A percentile compares a stretch with the other conserved stretches of the same genome.
phyloP scores from a whole-genome alignment of 1,140 invertebrate species.

The Tigriopus japonicus region DNA sequence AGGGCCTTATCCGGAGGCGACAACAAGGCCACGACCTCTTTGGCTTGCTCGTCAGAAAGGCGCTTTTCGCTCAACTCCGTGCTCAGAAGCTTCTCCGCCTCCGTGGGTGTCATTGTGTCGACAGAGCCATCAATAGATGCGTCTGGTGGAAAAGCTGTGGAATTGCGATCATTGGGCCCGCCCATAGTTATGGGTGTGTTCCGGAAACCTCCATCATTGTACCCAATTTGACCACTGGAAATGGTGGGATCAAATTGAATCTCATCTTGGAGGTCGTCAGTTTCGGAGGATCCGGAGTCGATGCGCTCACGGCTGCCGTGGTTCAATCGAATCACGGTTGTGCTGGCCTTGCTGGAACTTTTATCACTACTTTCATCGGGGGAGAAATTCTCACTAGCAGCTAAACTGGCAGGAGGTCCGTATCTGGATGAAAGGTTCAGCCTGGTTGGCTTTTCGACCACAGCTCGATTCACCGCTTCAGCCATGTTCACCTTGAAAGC shows the following conservation, averaged over 20 bases:
- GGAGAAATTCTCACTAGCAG: not conserved
- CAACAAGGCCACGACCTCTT: constrained; percentile 9
- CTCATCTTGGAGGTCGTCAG: constrained; percentile 8
- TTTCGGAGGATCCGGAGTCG: not conserved
- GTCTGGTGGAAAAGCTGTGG: not conserved
- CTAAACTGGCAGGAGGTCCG: too few relatives aligned
- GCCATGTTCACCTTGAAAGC: too few relatives aligned
- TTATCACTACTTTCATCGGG: not conserved
- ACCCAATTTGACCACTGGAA: constrained; percentile 10
- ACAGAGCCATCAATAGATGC: not conserved
- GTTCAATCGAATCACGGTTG: too few relatives aligned
- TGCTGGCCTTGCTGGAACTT: not conserved
- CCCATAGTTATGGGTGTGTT: constrained; percentile 11
- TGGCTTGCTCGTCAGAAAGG: constrained; percentile 3
- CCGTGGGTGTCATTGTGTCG: constrained; percentile 12
- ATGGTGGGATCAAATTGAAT: constrained; percentile 15
- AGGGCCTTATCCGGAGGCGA: not conserved
- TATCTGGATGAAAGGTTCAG: too few relatives aligned
- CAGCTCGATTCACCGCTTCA: too few relatives aligned
- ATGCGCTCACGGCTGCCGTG: too few relatives aligned
- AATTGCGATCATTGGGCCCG: not conserved
- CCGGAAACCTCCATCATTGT: constrained; percentile 8
- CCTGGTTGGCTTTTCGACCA: too few relatives aligned
- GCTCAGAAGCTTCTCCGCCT: constrained; percentile 9
- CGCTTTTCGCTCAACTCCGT: not conserved